phyloP scores from a whole-genome alignment of 2,113 vertebrate genomes.

The Thinocorus orbignyianus region DNA sequence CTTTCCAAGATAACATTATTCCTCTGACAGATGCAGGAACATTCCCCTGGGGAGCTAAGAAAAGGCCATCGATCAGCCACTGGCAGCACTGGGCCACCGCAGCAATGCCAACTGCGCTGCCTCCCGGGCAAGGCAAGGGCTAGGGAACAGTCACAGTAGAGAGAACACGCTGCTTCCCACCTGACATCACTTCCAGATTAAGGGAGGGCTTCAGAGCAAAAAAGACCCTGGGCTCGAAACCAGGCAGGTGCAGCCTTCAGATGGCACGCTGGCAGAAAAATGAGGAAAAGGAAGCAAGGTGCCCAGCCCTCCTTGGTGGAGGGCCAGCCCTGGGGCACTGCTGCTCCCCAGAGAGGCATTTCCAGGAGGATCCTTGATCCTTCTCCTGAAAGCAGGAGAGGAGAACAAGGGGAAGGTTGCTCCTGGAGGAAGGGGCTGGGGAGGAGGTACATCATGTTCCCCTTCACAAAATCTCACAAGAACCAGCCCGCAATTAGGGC shows the following conservation, averaged over 20 bases:
- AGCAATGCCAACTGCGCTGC: rapidly evolving
- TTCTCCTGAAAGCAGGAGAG: too few species aligned
- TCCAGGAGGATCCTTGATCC: too few species aligned
- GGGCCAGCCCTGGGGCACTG: background rate
- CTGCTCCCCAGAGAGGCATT: background rate
- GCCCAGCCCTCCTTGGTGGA: rapidly evolving
- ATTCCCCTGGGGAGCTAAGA: background rate
- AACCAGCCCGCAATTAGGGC: rapidly evolving
- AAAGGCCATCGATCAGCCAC: background rate
- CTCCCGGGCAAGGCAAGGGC: background rate
- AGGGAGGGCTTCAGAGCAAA: background rate
- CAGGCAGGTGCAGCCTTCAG: background rate
- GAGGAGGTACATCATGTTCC: rapidly evolving
- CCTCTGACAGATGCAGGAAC: background rate
- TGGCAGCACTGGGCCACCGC: rapidly evolving
- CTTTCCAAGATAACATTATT: background rate
- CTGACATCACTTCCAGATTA: background rate
- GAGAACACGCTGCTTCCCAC: background rate
- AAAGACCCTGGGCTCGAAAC: rapidly evolving
- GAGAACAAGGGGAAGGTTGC: background rate
- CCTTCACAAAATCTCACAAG: background rate
- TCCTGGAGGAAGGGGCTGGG: too few species aligned
- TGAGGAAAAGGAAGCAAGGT: background rate
- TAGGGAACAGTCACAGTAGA: rapidly evolving
- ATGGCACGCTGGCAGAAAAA: rapidly evolving